Evolutionary conservation across 2,113 vertebrate genomes (phyloP).

Genomic region (Gorsachius goisagi): DNA sequence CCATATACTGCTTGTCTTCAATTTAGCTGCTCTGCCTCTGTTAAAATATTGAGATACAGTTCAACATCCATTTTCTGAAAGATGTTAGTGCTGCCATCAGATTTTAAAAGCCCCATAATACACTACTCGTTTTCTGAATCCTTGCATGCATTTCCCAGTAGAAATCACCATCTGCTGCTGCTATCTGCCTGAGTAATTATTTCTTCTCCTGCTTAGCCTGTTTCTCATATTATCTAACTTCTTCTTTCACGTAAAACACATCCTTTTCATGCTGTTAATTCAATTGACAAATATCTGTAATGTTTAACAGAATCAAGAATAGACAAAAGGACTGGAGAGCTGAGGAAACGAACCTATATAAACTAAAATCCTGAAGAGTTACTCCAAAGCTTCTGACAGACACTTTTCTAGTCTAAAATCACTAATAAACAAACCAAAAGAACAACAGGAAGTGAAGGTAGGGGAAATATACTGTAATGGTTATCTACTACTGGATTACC

Average conservation of each 20-base stretch:
- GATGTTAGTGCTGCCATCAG: background rate
- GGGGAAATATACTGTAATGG: background rate
- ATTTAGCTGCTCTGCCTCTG: background rate
- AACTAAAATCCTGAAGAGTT: background rate
- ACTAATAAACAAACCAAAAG: background rate
- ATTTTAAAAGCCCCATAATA: background rate
- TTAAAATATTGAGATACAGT: background rate
- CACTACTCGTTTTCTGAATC: background rate
- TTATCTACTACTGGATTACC: background rate
- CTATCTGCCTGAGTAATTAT: background rate
- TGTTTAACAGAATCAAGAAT: background rate
- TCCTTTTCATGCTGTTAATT: background rate
- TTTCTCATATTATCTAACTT: background rate
- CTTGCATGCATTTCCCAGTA: slow-evolving; percentile 15
- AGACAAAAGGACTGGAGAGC: background rate
- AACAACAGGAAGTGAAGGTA: background rate
- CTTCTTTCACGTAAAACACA: background rate
- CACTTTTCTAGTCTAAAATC: background rate
- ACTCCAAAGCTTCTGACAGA: background rate
- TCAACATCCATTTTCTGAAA: background rate
- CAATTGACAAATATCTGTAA: background rate
- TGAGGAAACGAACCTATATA: background rate
- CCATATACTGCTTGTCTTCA: background rate
- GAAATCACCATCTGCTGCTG: slow-evolving; percentile 43
- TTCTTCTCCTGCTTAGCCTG: slow-evolving; percentile 8